These are phyloP conservation scores for Pygoscelis antarcticus DNA, from an alignment of 2,113 vertebrate species.

Conservation along the genomic window DNA sequence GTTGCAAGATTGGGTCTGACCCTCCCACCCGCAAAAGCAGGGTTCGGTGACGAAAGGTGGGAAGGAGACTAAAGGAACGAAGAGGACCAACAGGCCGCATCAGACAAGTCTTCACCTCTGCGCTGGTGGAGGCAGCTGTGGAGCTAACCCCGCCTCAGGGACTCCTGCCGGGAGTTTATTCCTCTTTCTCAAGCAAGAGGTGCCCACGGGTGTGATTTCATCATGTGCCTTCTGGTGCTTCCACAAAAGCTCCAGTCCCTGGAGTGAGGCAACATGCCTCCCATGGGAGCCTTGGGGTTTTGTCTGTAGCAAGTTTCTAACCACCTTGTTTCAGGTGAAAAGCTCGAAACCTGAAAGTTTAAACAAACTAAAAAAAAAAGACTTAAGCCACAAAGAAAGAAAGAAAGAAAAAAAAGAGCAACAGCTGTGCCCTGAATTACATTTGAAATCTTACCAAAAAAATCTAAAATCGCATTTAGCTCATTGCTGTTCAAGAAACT, in stretches of 20 bases:
- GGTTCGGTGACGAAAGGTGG: neutral
- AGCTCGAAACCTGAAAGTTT: neutral
- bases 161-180: neutral
- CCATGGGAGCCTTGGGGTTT: neutral
- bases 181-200: neutral
- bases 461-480: neutral
- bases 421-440: neutral
- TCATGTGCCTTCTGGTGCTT: neutral
- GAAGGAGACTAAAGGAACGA: neutral
- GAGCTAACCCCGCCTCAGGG: neutral
- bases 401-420: neutral
- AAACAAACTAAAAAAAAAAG: neutral
- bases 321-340: neutral
- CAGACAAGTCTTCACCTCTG: neutral
- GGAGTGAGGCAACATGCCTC: accelerated
- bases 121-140: neutral
- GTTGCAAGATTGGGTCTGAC: neutral
- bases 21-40: neutral
- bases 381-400: neutral
- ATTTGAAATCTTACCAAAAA: neutral
- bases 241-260: neutral
- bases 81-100: neutral
- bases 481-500: neutral
- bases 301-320: neutral
- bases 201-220: neutral